Percentiles rank a stretch among this genome's conserved stretches.
These are phyloP conservation scores for Watsonalla binaria DNA, from an alignment of 2,888 invertebrate genomes.

Conservation along the genomic window DNA sequence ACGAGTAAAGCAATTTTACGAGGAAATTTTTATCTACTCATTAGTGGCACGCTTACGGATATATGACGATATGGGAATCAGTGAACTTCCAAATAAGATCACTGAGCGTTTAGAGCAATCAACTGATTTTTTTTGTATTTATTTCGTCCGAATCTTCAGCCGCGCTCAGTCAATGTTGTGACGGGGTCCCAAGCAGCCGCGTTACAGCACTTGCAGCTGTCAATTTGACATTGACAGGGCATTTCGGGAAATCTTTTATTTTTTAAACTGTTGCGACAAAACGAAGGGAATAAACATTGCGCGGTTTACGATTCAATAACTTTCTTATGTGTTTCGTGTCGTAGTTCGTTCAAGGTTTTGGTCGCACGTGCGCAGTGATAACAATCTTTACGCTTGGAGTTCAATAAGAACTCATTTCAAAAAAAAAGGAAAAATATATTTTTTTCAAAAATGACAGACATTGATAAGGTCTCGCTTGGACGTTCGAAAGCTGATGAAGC, in stretches of 20 bases:
- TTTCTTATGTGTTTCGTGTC: constrained; percentile 18
- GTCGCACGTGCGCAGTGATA: constrained; percentile 27
- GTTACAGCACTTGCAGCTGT: constrained; percentile 36
- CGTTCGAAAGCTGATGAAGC: constrained; percentile 37
- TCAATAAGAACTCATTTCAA: constrained; percentile 2
- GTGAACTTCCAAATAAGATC: background rate
- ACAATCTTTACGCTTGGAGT: background rate
- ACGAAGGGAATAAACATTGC: background rate
- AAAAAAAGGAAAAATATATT: constrained; percentile 3
- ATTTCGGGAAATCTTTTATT: constrained; percentile 42
- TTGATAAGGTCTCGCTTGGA: constrained; percentile 23
- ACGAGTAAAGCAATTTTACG: too few relatives aligned
- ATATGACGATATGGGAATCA: background rate
- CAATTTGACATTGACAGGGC: constrained; percentile 9
- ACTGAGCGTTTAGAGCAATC: background rate
- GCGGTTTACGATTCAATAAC: constrained; percentile 15
- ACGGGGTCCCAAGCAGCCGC: constrained; percentile 37
- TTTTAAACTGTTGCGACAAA: background rate
- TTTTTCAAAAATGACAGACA: constrained; percentile 21
- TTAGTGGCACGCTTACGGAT: background rate
- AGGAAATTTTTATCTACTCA: background rate
- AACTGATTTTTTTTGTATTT: constrained; percentile 31
- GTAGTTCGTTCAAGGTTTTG: constrained; percentile 24
- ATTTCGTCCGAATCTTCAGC: constrained; percentile 42
- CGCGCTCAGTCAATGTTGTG: constrained; percentile 36